phyloP scores from a whole-genome alignment of 2,888 invertebrate genomes.

The Sepioteuthis lessoniana region DNA sequence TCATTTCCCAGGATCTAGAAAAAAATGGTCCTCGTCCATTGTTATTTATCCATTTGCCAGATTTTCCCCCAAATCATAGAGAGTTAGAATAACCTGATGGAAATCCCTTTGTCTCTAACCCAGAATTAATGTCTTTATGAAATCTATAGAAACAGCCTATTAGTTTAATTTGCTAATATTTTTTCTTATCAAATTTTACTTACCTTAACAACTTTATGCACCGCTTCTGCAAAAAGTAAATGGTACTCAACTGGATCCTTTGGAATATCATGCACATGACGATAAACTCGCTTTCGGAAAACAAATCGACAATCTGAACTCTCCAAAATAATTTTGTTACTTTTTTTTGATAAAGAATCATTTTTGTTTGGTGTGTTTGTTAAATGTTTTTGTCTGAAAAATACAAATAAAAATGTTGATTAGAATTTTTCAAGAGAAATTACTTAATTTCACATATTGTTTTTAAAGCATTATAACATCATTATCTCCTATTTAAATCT shows the following conservation, averaged over 20 bases:
- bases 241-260: slow-evolving; percentile 96
- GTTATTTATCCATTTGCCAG: no score
- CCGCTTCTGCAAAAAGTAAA: slow-evolving; percentile 93
- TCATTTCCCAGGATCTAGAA: no score
- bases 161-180: background rate
- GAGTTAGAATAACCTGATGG: background rate
- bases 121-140: no score
- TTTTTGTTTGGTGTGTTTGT: slow-evolving; percentile 59
- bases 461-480: background rate
- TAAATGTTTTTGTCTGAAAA: slow-evolving; percentile 43
- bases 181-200: slow-evolving; percentile 43
- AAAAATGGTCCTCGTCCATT: no score
- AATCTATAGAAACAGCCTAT: background rate
- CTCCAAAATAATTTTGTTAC: slow-evolving; percentile 65
- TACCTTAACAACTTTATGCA: slow-evolving; percentile 94
- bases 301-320: slow-evolving; percentile 81
- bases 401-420: background rate
- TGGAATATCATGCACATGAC: slow-evolving; percentile 89
- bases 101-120: no score
- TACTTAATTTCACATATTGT: background rate
- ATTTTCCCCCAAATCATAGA: background rate
- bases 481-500: background rate
- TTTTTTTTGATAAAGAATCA: slow-evolving; percentile 69
- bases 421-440: background rate
- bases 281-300: slow-evolving; percentile 91